Conservation (phyloP, 2,888 invertebrate genomes). For the Hirtodrosophila alboralis region DNA sequence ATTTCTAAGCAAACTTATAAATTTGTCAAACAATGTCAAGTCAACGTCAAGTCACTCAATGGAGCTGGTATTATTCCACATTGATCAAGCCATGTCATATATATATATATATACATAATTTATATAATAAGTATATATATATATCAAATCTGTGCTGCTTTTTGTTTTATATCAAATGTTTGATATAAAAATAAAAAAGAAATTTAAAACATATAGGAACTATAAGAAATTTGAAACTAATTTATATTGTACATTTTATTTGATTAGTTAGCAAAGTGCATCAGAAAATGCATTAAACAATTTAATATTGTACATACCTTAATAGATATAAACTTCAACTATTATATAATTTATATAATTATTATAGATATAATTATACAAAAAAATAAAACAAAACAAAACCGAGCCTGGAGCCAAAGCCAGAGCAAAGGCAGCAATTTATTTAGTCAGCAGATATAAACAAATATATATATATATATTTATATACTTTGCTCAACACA, state of each 20-base stretch:
- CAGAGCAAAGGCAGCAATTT: constrained; percentile 40
- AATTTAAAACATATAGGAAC: background rate
- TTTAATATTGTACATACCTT: constrained; percentile 22
- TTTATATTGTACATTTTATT: constrained; percentile 35
- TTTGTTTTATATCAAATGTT: too few relatives aligned
- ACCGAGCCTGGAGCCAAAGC: constrained; percentile 34
- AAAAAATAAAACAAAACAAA: background rate
- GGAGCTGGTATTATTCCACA: constrained; percentile 20
- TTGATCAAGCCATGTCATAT: constrained; percentile 36
- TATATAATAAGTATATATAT: too few relatives aligned
- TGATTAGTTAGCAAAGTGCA: constrained; percentile 35
- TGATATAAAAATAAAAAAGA: too few relatives aligned
- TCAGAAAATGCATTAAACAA: constrained; percentile 24
- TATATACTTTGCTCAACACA: constrained; percentile 43
- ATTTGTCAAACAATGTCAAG: too few relatives aligned
- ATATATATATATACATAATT: constrained; percentile 13
- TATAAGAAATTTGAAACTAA: constrained; percentile 15
- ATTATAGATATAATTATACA: constrained; percentile 6
- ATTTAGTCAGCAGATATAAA: constrained; percentile 34
- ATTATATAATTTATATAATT: constrained; percentile 16
- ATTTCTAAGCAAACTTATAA: constrained; percentile 15
- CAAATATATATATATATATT: constrained; percentile 14
- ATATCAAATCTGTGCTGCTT: background rate
- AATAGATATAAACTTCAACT: constrained; percentile 5
- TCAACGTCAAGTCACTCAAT: constrained; percentile 26